A percentile compares a stretch with the other conserved stretches of the same genome.
Conservation (phyloP, 2,797 vertebrate species). For the Zenarchopterus dispar region DNA sequence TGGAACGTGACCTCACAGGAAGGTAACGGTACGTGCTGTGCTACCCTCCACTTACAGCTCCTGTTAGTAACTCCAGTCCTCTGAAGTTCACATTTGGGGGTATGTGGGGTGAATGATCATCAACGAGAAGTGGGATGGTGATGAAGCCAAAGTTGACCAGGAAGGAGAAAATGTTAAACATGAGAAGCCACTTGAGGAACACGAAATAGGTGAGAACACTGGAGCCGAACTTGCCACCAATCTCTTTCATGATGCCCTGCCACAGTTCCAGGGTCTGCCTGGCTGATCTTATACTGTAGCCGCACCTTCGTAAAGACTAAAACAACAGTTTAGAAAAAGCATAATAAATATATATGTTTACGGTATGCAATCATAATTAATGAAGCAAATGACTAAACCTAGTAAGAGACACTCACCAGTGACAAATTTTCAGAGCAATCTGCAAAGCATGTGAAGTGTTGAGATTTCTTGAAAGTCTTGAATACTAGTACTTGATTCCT, state of each 20-base stretch:
- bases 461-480: constrained; percentile 60
- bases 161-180: constrained; percentile 93
- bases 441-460: constrained; percentile 63
- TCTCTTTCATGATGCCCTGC: constrained; percentile 89
- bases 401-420: constrained; percentile 78
- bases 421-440: constrained; percentile 79
- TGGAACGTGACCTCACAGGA: neutral
- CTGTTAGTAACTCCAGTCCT: constrained; percentile 91
- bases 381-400: neutral
- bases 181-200: constrained; percentile 93
- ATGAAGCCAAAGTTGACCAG: constrained; percentile 94
- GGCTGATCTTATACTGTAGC: constrained; percentile 69
- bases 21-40: neutral
- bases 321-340: neutral
- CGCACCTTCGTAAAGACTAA: constrained; percentile 84
- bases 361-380: neutral
- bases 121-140: constrained; percentile 87
- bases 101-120: constrained; percentile 50
- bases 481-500: constrained; percentile 86
- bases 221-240: constrained; percentile 91
- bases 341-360: too few relatives aligned
- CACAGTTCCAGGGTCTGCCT: constrained; percentile 79
- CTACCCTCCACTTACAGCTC: constrained; percentile 84
- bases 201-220: constrained; percentile 93
- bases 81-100: constrained; percentile 81